Base-by-base conservation (phyloP, 2,888 invertebrate species). In the Ophion ventricosus region DNA sequence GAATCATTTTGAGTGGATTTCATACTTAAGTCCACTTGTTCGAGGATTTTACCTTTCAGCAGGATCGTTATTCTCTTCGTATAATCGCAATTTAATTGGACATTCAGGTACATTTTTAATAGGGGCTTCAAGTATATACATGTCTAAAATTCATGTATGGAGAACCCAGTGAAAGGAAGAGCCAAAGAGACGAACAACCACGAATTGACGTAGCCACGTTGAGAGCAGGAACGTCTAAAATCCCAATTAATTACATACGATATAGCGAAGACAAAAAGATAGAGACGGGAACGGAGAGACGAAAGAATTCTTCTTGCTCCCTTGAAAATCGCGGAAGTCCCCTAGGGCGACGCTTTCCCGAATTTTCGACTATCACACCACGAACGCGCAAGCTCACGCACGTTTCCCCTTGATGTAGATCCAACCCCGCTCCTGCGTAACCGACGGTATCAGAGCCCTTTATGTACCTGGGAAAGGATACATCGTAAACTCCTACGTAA, bases 171-270 rank as follows among this genome's bases (percentile, higher is more conserved):
- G 43, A 72, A 77, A 59, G 56, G 49, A 66, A 74, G 57, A 67
- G 69, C 29, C 43, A 35, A 85, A 87, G 83, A 86, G 88, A 86
- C 85, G 83, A 86, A 87, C 86, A 87, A 90, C 90, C 90, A 82
- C 89, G 89, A 86, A 86, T 88, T 88, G 87, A 88, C 88, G 88
- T 29, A 61, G 86, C 86, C 86, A 88, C 88, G 90, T 90, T 90
- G 91, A 91, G 89, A 88, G 90, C 89, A 90, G 89, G 88, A 92
- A 92, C 90, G 91, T 91, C 90, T 90, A 90, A 91, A 92, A 91
- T 92, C 90, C 91, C 89, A 91, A 92, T 92, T 91, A 92, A 92
- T 92, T 92, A 90, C 91, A 89, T 89, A 86, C 87, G 84, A 76
- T 70, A 79, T 83, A 79, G 82, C 80, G 64, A 54, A 54, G 40